These are phyloP conservation scores for Polyommatus iphigenia DNA, from an alignment of 2,888 invertebrate species.

Conservation along the genomic window DNA sequence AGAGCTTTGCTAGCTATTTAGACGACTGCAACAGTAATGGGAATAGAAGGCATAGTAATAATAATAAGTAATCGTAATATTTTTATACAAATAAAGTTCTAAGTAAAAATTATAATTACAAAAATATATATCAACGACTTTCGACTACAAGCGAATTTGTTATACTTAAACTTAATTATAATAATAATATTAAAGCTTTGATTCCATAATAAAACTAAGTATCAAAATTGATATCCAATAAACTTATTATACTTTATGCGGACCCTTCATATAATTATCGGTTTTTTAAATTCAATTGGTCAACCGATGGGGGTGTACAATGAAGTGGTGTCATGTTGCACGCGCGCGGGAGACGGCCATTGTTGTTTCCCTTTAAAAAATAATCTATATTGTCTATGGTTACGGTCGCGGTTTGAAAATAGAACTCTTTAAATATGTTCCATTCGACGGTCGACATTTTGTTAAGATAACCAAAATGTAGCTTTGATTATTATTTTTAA, in stretches of 20 bases:
- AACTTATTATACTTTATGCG: background rate
- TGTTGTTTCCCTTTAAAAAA: constrained; percentile 61
- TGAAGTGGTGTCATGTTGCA: constrained; percentile 64
- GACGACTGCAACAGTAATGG: background rate
- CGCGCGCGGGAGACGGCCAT: constrained; percentile 57
- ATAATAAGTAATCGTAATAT: background rate
- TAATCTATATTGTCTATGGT: constrained; percentile 57
- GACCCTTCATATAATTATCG: constrained; percentile 31
- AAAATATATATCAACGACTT: too few relatives aligned
- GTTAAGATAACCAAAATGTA: background rate
- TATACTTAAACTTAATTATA: too few relatives aligned
- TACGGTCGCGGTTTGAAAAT: constrained; percentile 39
- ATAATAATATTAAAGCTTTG: background rate
- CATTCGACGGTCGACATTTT: background rate
- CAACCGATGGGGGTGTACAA: constrained; percentile 59
- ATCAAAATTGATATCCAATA: constrained; percentile 4
- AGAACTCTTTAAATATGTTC: constrained; percentile 34
- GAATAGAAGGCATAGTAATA: too few relatives aligned
- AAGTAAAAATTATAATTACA: too few relatives aligned
- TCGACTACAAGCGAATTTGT: background rate
- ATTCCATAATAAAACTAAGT: background rate
- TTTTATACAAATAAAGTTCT: background rate
- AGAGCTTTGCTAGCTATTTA: background rate
- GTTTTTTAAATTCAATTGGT: constrained; percentile 35
- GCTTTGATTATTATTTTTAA: too few relatives aligned